Base-by-base conservation (phyloP, 2,113 vertebrate species). In the Percina caprodes region DNA sequence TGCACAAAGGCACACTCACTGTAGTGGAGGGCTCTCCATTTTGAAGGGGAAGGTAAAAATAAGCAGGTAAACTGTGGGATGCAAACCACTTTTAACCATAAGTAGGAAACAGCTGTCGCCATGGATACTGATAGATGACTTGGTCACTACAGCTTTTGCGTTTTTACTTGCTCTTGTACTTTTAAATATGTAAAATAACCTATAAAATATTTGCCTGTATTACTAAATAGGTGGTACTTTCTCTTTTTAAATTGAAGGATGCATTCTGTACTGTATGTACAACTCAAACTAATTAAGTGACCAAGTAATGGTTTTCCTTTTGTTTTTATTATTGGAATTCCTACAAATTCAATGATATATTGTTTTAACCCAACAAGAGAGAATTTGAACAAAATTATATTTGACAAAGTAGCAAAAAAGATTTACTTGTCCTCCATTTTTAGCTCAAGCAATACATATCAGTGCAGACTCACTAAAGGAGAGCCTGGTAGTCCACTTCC, bases 51-150 rank as follows among this genome's bases (percentile, higher is more conserved):
- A 12, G 68, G 48, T 65, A 26, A n/a, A 68, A 54, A 79, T 52
- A 71, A 33, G 42, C 62, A 61, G 72, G 54, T 61, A 33, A 77
- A 66, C 33, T 42, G 67, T 78, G 45, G 63, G 33, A 48, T 14
- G 70, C 35, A 60, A 14, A 63, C 33, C 42, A 16, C 52, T 46
- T 60, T 56, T 6, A 19, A 13, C 35, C 67, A 4, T 48, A 7
- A 67, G 30, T 39, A 45, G 35, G 46, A 79, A 83, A 69, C 73
- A 67, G 72, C 60, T 60, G n/a, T 80, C 65, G 30, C 60, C 63
- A 49, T 83, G 72, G 79, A 74, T 59, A 77, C 82, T 23, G 16
- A 63, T 11, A 46, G 26, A 71, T 54, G 9, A 2, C 18, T 46
- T n/a, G 23, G 24, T 59, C 4, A 2, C 48, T 26, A 2, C 1